These are phyloP conservation scores for Romanogobio albipinnatus DNA, from an alignment of 2,113 vertebrate genomes.

Conservation along the genomic window DNA sequence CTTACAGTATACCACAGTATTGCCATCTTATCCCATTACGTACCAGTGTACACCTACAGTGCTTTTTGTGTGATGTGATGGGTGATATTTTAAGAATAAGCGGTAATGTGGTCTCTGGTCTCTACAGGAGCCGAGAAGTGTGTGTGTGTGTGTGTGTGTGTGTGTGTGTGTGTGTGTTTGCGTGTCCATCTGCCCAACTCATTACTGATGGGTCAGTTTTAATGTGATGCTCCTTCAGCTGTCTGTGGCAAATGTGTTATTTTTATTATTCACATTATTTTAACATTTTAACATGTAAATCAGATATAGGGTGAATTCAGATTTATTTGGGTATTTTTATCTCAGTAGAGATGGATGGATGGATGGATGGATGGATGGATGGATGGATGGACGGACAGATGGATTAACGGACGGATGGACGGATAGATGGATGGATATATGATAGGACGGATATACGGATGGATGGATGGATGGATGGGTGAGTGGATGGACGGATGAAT, in stretches of 20 bases:
- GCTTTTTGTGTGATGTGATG: constrained; percentile 9
- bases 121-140: not conserved
- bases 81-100: constrained; percentile 14
- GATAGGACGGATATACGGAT: fast-evolving
- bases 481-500: too few relatives aligned
- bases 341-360: too few relatives aligned
- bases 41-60: not conserved
- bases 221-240: not conserved
- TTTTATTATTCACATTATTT: too few relatives aligned
- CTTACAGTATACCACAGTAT: not conserved
- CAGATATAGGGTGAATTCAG: too few relatives aligned
- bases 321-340: too few relatives aligned
- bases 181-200: constrained; percentile 19
- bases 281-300: too few relatives aligned
- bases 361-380: too few relatives aligned
- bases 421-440: too few relatives aligned
- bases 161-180: not conserved
- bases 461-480: too few relatives aligned
- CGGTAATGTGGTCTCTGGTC: not conserved
- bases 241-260: not conserved
- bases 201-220: constrained; percentile 13
- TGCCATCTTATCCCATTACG: not conserved
- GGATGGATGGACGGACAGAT: too few relatives aligned
- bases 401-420: too few relatives aligned
- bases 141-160: not conserved